Base-by-base conservation (phyloP, 2,113 vertebrate species). In the Melanerpes aurifrons region DNA sequence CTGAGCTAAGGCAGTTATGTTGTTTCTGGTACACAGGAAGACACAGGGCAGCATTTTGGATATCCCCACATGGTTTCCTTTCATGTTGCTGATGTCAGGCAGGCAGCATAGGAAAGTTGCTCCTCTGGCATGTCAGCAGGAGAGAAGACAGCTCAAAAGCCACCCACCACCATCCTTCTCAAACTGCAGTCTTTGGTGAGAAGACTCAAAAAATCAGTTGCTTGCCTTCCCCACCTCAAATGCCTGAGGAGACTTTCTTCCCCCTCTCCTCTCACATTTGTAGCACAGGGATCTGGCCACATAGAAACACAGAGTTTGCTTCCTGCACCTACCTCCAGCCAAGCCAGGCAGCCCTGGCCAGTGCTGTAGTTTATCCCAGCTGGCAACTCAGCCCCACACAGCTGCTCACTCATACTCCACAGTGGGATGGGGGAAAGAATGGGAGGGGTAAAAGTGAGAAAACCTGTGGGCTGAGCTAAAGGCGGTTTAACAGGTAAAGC, bases 21-120 rank as follows among this genome's bases (percentile, higher is more conserved):
- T 78, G 45, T 54, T 79, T 61, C 63, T 82, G 63, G 31, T 37
- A 68, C 54, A 17, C 67, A 87, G 78, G 50, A 94, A 64, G 37
- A 3, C 62, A 43, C 2, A 1, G 21, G 29, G 58, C 71, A 87
- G 62, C 10, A 53, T 7, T 57, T 13, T 1, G 1, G 2, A 4
- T 68, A 48, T 28, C 73, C 32, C 54, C 57, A 15, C n/a, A 17
- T 5, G 8, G n/a, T 2, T 1, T 74, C 58, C 47, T 71, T 35
- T 82, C 43, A 28, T 6, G 10, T n/a, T 72, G 54, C 48, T 0
- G 0, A 15, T 12, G 71, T 16, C 35, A 74, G n/a, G 15, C 66
- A 59, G 50, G 57, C 32, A n/a, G 47, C 22, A 9, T 3, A 18
- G 57, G 25, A 86, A 90, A 70, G 40, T 17, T 83, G 22, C 6